Conservation (phyloP, 2,888 invertebrate genomes). For the Lasioglossum oenotherae region DNA sequence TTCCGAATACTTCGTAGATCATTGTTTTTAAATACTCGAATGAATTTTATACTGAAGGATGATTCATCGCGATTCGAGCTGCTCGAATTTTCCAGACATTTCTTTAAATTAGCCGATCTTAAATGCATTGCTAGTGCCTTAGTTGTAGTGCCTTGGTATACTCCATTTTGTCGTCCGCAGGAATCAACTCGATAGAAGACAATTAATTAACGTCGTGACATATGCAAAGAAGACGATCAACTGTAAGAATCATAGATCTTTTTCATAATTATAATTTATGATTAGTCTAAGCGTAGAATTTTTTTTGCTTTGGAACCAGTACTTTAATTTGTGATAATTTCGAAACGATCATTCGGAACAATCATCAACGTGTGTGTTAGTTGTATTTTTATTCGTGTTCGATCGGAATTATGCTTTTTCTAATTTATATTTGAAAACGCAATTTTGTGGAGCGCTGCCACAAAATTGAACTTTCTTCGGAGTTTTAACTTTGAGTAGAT, state of each 20-base stretch:
- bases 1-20: conserved; percentile 30
- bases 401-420: neutral
- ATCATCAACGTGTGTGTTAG: neutral
- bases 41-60: conserved; percentile 37
- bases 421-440: conserved; percentile 23
- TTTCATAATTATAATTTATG: neutral
- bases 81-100: conserved; percentile 14
- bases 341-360: neutral
- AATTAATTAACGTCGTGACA: conserved; percentile 1
- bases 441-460: neutral
- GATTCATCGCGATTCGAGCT: conserved; percentile 24
- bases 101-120: conserved; percentile 30
- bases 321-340: conserved; percentile 44
- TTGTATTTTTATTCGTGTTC: neutral
- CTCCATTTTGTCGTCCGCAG: neutral
- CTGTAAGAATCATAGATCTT: conserved; percentile 15
- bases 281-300: neutral
- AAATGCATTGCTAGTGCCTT: conserved; percentile 57
- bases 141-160: conserved; percentile 41
- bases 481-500: neutral
- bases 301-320: neutral
- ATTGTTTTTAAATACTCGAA: conserved; percentile 48
- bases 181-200: conserved; percentile 5
- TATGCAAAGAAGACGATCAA: conserved; percentile 20
- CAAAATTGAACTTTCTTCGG: neutral